Evolutionary conservation across 1,140 invertebrate species (phyloP), one percentile per base, ranked within the genome.

Genomic region (Bombus pyrosoma): DNA sequence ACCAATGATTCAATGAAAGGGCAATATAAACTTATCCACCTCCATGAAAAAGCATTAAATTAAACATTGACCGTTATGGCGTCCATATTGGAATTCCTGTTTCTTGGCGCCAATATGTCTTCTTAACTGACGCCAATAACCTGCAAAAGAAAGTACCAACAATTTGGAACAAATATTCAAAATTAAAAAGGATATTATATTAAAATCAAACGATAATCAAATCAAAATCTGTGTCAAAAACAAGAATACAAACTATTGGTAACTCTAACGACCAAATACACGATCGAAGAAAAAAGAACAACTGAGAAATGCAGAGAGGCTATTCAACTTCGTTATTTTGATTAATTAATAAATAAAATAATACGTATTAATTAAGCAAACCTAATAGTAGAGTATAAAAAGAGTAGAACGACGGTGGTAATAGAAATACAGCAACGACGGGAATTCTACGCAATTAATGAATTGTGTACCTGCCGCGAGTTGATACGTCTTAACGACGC

Each of bases 221-320:
- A 12, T 62, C 10, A 4, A n/a, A 59, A 62, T n/a, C 10, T 12
- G 59, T 62, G 28, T n/a, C 59, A n/a, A 62, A 62, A 2, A 1
- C 1, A 62, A 59, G 1, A 59, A 59, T 28, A 10, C 25, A 59
- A 62, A 10, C 10, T 62, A 62, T n/a, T 4, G 10, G 1, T 28
- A 62, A 12, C 2, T 47, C 15, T 47, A 47, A 47, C 18, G 47
- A 47, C 0, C 15, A 47, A 47, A 47, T 18, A 47, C 57, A 9
- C 25, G 10, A 12, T 59, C 57, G 10, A n/a, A 12, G 28, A 4
- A 12, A n/a, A 62, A 62, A n/a, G 28, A 62, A 62, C 28, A 18
- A 32, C 0, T 0, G n/a, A 15, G 1, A 15, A 18, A 6, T 64
- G 5, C n/a, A 5, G 13, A 64, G 13, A 18, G 4, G 4, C 4